phyloP scores from a whole-genome alignment of 2,888 invertebrate species.

The Polydrusus cervinus region DNA sequence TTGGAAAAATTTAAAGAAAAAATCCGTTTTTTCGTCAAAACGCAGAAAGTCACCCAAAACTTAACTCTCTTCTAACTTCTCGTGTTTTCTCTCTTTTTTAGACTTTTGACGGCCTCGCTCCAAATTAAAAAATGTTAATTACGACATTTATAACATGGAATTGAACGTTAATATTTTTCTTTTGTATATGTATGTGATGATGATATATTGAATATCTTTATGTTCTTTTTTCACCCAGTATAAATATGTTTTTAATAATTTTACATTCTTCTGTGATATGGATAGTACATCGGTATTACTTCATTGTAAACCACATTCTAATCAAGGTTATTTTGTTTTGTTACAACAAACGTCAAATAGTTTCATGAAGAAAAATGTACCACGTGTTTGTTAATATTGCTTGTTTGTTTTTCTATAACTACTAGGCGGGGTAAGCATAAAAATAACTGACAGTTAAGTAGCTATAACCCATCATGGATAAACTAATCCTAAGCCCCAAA shows the following conservation, averaged over 20 bases:
- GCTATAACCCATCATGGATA: no score
- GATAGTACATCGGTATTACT: constrained; percentile 1
- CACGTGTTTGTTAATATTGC: neutral
- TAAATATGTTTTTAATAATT: neutral
- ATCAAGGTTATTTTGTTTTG: constrained; percentile 10
- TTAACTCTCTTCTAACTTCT: no score
- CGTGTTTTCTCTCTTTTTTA: no score
- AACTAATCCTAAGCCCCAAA: no score
- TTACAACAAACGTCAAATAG: neutral
- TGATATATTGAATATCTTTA: neutral
- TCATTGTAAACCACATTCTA: constrained; percentile 38
- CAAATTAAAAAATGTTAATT: no score
- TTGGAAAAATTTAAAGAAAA: no score
- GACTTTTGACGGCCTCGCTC: no score
- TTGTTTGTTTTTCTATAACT: neutral
- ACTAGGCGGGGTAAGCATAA: neutral
- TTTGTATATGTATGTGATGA: neutral
- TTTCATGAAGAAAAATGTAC: neutral
- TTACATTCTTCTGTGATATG: constrained; percentile 1
- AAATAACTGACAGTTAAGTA: neutral
- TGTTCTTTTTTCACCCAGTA: no score
- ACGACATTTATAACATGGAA: no score
- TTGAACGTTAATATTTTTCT: neutral
- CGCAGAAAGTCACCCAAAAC: no score
- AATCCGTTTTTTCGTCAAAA: no score